phyloP scores from a whole-genome alignment of 2,113 vertebrate species.

The Anhinga rufa region DNA sequence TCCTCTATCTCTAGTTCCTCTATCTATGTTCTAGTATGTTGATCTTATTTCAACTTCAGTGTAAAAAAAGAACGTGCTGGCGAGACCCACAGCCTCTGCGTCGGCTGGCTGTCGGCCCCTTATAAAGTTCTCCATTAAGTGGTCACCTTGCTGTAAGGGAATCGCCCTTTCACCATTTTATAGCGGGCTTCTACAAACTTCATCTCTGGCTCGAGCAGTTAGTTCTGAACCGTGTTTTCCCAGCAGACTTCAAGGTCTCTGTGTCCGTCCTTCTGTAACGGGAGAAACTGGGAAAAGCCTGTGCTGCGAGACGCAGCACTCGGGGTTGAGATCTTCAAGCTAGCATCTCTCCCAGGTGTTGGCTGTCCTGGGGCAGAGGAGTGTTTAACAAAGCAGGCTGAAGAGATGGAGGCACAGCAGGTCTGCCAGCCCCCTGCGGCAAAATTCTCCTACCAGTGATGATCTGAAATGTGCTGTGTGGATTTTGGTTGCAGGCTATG shows the following conservation, averaged over 20 bases:
- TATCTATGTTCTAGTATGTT: background rate
- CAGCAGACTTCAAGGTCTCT: background rate
- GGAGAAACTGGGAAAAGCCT: background rate
- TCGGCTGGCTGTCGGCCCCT: background rate
- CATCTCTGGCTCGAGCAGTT: too few relatives aligned
- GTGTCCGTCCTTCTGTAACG: background rate
- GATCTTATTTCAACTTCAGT: background rate
- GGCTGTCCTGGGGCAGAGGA: background rate
- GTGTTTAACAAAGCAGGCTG: too few relatives aligned
- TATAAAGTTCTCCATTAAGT: background rate
- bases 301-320: background rate
- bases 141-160: background rate
- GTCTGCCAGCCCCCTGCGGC: background rate
- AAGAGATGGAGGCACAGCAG: background rate
- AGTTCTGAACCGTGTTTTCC: background rate
- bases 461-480: background rate
- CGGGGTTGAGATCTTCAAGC: background rate
- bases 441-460: too few relatives aligned
- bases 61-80: background rate
- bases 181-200: background rate
- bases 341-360: background rate
- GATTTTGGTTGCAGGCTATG: background rate
- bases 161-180: rapidly evolving
- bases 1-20: background rate
- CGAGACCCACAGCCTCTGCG: background rate